Percentiles rank a stretch among this genome's conserved stretches.
These are phyloP conservation scores for Lordiphosa mommai DNA, from an alignment of 1,140 invertebrate species.

Conservation along the genomic window DNA sequence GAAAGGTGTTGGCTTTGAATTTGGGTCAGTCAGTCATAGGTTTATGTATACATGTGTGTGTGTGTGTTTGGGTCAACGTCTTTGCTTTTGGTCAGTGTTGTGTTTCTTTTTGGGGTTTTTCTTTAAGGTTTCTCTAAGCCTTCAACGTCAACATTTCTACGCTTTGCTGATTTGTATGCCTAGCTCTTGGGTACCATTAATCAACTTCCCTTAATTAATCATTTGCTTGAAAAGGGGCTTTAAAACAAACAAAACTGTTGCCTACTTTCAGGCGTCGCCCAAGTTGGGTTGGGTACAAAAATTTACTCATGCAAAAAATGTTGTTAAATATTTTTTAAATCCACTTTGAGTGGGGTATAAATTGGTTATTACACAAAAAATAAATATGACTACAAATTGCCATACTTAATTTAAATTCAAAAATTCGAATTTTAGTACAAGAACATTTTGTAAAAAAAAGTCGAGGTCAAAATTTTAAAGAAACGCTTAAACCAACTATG, in stretches of 20 bases:
- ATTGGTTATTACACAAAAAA: too few relatives aligned
- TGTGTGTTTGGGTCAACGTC: conserved; percentile 11
- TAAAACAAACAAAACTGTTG: neutral
- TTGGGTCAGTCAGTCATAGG: conserved; percentile 35
- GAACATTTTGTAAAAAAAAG: too few relatives aligned
- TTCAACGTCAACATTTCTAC: conserved; percentile 1
- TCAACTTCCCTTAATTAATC: conserved; percentile 7
- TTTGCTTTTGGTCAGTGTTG: conserved; percentile 25
- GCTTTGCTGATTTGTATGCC: neutral
- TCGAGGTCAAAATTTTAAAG: too few relatives aligned
- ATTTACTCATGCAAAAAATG: too few relatives aligned
- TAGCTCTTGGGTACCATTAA: conserved; percentile 3
- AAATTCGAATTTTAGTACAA: too few relatives aligned
- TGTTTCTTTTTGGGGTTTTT: conserved; percentile 36
- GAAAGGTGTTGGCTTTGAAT: conserved; percentile 36
- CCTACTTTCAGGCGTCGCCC: neutral
- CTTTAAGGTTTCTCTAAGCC: conserved; percentile 1
- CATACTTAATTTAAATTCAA: too few relatives aligned
- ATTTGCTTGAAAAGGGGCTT: neutral
- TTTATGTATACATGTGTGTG: conserved; percentile 2
- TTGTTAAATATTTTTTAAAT: too few relatives aligned
- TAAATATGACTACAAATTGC: too few relatives aligned
- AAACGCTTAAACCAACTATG: too few relatives aligned
- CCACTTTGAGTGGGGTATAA: too few relatives aligned
- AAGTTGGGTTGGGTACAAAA: too few relatives aligned